phyloP scores from a whole-genome alignment of 2,888 invertebrate species.

The Diplolepis rosae region DNA sequence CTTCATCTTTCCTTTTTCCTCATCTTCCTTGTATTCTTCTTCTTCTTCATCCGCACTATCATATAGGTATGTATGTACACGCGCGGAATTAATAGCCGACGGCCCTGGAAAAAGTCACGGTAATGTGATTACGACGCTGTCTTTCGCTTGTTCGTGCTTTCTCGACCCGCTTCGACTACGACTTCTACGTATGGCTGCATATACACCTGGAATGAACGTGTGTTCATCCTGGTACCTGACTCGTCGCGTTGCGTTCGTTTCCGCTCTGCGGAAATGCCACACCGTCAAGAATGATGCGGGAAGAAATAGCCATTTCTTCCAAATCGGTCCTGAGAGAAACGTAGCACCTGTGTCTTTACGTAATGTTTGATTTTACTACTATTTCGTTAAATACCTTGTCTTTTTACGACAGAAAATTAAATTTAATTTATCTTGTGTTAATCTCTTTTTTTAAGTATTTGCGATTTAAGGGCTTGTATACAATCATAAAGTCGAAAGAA shows the following conservation, averaged over 20 bases:
- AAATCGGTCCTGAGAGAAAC: background rate
- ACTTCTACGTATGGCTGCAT: slow-evolving; percentile 47
- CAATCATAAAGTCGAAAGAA: too few relatives aligned
- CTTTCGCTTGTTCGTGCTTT: slow-evolving; percentile 66
- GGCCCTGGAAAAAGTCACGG: slow-evolving; percentile 65
- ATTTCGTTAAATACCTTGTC: too few relatives aligned
- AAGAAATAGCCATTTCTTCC: background rate
- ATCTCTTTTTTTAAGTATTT: too few relatives aligned
- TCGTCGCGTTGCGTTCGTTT: slow-evolving; percentile 37
- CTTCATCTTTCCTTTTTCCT: slow-evolving; percentile 32
- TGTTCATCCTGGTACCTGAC: slow-evolving; percentile 1
- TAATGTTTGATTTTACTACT: too few relatives aligned
- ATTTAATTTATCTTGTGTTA: too few relatives aligned
- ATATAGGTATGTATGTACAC: slow-evolving; percentile 58
- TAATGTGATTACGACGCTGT: slow-evolving; percentile 71
- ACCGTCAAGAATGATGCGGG: background rate
- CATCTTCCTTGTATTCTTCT: slow-evolving; percentile 41
- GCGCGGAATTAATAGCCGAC: slow-evolving; percentile 71
- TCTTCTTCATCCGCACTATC: slow-evolving; percentile 33
- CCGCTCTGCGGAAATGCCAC: slow-evolving; percentile 31
- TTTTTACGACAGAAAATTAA: too few relatives aligned
- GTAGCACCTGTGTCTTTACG: background rate
- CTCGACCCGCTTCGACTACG: slow-evolving; percentile 55
- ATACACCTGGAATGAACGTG: background rate
- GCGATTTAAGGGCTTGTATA: too few relatives aligned